Percentiles rank a stretch among this genome's conserved stretches.
Evolutionary conservation across 1,140 invertebrate genomes (phyloP).

Genomic region (Cotesia chilonis): DNA sequence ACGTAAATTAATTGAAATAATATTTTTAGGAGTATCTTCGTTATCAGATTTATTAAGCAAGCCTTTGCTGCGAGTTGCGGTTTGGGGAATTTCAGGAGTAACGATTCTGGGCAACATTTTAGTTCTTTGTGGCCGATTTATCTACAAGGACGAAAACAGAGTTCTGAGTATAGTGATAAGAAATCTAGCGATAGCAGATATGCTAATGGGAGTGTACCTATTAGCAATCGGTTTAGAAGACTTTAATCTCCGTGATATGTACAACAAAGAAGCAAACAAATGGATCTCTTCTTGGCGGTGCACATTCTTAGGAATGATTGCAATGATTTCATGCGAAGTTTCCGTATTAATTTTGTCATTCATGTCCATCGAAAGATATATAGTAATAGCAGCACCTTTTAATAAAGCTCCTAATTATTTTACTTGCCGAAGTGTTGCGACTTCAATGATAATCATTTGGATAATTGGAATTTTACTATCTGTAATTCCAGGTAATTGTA

Average conservation of each 20-base stretch:
- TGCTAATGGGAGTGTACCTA: slow-evolving; percentile 83
- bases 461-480: slow-evolving; percentile 71
- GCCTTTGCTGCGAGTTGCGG: slow-evolving; percentile 70
- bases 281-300: slow-evolving; percentile 79
- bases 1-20: slow-evolving; percentile 29
- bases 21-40: slow-evolving; percentile 70
- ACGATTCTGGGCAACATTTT: slow-evolving; percentile 74
- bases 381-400: slow-evolving; percentile 76
- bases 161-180: slow-evolving; percentile 73
- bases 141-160: slow-evolving; percentile 70
- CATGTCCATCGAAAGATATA: slow-evolving; percentile 79
- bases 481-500: slow-evolving; percentile 69
- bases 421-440: slow-evolving; percentile 67
- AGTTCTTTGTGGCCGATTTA: slow-evolving; percentile 75
- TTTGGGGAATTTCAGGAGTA: slow-evolving; percentile 78
- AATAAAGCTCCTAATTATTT: slow-evolving; percentile 67
- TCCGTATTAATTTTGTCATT: slow-evolving; percentile 80
- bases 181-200: slow-evolving; percentile 81
- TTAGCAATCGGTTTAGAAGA: slow-evolving; percentile 77
- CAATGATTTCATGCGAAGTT: slow-evolving; percentile 77
- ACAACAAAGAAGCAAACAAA: slow-evolving; percentile 69
- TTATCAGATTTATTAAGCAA: slow-evolving; percentile 73
- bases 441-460: slow-evolving; percentile 72
- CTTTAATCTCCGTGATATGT: slow-evolving; percentile 70
- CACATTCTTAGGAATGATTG: slow-evolving; percentile 71